These are phyloP conservation scores for Trachurus trachurus DNA, from an alignment of 2,797 vertebrate species.

Conservation along the genomic window DNA sequence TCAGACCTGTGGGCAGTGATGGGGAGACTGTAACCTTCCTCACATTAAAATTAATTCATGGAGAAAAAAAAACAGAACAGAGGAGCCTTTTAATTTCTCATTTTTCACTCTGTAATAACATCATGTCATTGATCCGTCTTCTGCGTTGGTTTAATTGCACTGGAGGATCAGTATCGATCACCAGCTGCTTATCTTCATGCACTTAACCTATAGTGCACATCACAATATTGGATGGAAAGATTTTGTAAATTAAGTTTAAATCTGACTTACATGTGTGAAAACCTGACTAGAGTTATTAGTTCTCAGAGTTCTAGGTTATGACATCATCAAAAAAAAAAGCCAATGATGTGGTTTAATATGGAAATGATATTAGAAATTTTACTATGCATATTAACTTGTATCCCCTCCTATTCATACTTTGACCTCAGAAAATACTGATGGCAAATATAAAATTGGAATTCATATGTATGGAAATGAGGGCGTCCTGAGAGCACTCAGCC, in stretches of 20 bases:
- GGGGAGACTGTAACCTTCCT: too few species aligned
- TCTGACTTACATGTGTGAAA: neutral
- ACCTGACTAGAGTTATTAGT: neutral
- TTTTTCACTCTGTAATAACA: neutral
- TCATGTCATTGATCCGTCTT: neutral
- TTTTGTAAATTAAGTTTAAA: neutral
- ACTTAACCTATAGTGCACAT: neutral
- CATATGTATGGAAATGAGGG: neutral
- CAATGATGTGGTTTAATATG: neutral
- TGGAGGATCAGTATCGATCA: neutral
- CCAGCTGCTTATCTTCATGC: neutral
- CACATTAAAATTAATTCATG: too few species aligned
- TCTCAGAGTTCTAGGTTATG: neutral
- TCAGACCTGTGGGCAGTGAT: too few species aligned
- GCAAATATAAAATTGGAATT: neutral
- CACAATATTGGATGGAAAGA: neutral
- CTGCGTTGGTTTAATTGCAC: neutral
- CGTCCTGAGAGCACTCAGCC: neutral
- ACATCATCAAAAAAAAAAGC: neutral
- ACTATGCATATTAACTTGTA: neutral
- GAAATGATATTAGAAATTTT: neutral
- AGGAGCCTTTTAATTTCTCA: neutral
- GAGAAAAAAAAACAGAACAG: neutral
- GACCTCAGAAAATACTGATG: neutral
- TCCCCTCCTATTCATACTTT: neutral